Percentiles rank a stretch among this genome's conserved stretches.
Conservation (phyloP, 2,888 invertebrate genomes). For the Phyllotreta cruciferae region DNA sequence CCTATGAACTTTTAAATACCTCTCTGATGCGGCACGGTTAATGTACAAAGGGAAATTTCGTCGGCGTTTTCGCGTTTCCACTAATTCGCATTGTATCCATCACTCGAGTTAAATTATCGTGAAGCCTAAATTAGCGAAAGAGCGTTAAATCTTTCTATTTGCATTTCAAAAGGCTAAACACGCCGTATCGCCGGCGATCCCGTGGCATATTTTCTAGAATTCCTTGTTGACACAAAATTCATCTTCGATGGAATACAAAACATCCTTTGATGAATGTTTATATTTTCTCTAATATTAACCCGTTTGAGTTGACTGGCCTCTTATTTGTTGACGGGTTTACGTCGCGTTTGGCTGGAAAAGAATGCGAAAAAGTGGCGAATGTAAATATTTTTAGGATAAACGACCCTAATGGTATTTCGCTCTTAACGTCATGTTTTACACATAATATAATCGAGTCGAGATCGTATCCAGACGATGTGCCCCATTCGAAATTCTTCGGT, state of each 20-base stretch:
- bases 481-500: conserved; percentile 2
- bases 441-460: conserved; percentile 17
- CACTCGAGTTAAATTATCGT: too few species aligned
- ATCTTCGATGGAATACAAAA: conserved; percentile 21
- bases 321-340: conserved; percentile 18
- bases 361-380: conserved; percentile 3
- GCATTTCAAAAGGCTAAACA: too few species aligned
- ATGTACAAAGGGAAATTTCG: conserved; percentile 21
- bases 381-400: conserved; percentile 30
- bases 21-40: conserved; percentile 2
- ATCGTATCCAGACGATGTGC: conserved; percentile 15
- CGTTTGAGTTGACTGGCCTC: conserved; percentile 20
- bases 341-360: too few species aligned
- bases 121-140: too few species aligned
- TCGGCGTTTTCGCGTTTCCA: conserved; percentile 6
- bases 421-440: conserved; percentile 4
- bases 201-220: neutral
- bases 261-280: conserved; percentile 36
- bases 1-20: conserved; percentile 27
- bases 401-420: conserved; percentile 30
- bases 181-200: too few species aligned
- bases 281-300: conserved; percentile 35
- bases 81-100: neutral
- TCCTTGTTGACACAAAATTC: conserved; percentile 16
- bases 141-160: too few species aligned